These are phyloP conservation scores for Phyllotis vaccarum DNA, from an alignment of 2,797 vertebrate species.

Conservation along the genomic window DNA sequence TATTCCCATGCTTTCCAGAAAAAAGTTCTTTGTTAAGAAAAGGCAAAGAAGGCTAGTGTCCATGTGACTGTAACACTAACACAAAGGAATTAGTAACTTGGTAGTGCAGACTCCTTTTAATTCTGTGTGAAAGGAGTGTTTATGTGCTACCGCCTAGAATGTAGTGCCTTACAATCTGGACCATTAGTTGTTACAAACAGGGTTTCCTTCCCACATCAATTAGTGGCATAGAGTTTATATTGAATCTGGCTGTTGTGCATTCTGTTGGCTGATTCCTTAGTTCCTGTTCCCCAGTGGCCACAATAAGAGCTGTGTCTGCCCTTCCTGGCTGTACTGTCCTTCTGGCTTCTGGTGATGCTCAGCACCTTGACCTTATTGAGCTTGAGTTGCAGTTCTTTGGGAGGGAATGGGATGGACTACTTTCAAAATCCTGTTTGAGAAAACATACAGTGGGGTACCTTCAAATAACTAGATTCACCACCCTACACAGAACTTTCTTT, in stretches of 20 bases:
- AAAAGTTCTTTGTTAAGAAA: slow-evolving; percentile 23
- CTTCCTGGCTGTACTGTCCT: not conserved
- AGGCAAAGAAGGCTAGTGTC: slow-evolving; percentile 35
- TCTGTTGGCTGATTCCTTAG: not conserved
- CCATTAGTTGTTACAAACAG: no score
- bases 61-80: not conserved
- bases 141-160: not conserved
- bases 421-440: slow-evolving; percentile 18
- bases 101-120: not conserved
- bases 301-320: not conserved
- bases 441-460: not conserved
- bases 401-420: not conserved
- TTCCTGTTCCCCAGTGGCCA: not conserved
- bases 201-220: no score
- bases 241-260: not conserved
- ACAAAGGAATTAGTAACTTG: not conserved
- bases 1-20: not conserved
- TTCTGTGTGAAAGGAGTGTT: not conserved
- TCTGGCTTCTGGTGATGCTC: not conserved
- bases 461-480: not conserved
- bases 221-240: not conserved
- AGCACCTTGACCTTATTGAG: not conserved
- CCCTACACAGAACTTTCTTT: not conserved
- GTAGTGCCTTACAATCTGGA: not conserved
- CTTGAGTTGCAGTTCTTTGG: not conserved